Evolutionary conservation across 2,888 invertebrate genomes (phyloP), one percentile per base, ranked within the genome.

Genomic region (Galeopsomyia nigrocyanea): DNA sequence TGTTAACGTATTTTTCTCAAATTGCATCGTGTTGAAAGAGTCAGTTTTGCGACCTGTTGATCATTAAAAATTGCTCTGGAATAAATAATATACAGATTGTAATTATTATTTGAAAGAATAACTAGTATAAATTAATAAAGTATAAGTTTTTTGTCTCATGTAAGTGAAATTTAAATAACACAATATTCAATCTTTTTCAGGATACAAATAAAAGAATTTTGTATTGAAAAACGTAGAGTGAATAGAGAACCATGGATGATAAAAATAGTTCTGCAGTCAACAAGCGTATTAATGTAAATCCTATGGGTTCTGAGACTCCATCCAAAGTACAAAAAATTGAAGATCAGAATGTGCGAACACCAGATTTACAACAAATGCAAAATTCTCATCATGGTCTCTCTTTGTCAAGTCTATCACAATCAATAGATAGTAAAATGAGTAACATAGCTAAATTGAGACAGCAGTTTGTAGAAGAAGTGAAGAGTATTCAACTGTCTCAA

Each of bases 401-500:
- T 46, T 19, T 6, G 16, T n/a, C 47, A 39, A 57, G 0, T 39
- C 21, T 39, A 56, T 50, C 62, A 58, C 14, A 47, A 17, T 61
- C 57, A 46, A 51, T 67, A 55, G 57, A 66, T 31, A 61, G 16
- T 16, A 75, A 70, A 71, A 68, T 73, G 65, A 65, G 19, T 53
- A 75, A 75, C 57, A 51, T 61, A 53, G 73, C 67, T 9, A 75
- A 75, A 68, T 26, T 75, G 51, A 67, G 75, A 53, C 68, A 73
- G 14, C 69, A 75, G 13, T 71, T 73, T 56, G 64, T 75, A 17
- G 70, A 75, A 65, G 75, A 75, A 73, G 60, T 75, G 9, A 71
- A 75, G 61, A 62, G 56, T 53, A 61, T 75, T 68, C 70, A 73
- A 64, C 3, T 75, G 13, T 58, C 67, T 0, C 47, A 70, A 55